A percentile compares a stretch with the other conserved stretches of the same genome.
Conservation (phyloP, 2,888 invertebrate species). For the Parnassius glacialis region DNA sequence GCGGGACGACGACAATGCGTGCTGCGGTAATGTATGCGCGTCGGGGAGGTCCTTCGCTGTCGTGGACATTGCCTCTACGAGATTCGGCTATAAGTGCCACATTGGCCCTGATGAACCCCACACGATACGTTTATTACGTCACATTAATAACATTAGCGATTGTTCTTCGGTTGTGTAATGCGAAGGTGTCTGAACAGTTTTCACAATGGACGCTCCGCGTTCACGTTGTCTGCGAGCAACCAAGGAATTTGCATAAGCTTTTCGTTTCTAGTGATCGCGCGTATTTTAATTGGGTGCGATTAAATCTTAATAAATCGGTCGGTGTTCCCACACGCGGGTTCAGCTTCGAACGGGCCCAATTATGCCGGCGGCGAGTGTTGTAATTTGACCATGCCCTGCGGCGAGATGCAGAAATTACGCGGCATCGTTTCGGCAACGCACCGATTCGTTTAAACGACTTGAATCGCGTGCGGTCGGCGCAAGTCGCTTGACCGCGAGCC, state of each 20-base stretch:
- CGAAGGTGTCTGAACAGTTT: conserved; percentile 1
- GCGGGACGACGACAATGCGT: conserved; percentile 37
- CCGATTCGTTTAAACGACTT: conserved; percentile 30
- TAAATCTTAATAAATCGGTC: conserved; percentile 77
- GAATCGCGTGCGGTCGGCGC: conserved; percentile 58
- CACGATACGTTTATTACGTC: conserved; percentile 23
- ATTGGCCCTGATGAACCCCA: conserved; percentile 32
- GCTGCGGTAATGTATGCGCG: conserved; percentile 72
- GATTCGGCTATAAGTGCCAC: conserved; percentile 38
- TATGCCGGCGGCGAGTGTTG: conserved; percentile 65
- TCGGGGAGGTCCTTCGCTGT: conserved; percentile 67
- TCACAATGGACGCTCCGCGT: conserved; percentile 42
- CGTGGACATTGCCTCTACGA: conserved; percentile 55
- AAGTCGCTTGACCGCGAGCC: conserved; percentile 36
- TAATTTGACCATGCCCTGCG: conserved; percentile 68
- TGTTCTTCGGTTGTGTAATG: conserved; percentile 13
- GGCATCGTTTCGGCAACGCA: conserved; percentile 53
- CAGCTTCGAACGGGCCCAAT: conserved; percentile 53
- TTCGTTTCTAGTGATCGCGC: conserved; percentile 50
- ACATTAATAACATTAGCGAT: conserved; percentile 19
- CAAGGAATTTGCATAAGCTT: conserved; percentile 61
- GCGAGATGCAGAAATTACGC: conserved; percentile 66
- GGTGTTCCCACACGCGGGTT: conserved; percentile 66
- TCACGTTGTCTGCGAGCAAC: conserved; percentile 41
- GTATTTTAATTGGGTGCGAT: conserved; percentile 75